Conservation (phyloP, 2,113 vertebrate species). For the Peromyscus leucopus region DNA sequence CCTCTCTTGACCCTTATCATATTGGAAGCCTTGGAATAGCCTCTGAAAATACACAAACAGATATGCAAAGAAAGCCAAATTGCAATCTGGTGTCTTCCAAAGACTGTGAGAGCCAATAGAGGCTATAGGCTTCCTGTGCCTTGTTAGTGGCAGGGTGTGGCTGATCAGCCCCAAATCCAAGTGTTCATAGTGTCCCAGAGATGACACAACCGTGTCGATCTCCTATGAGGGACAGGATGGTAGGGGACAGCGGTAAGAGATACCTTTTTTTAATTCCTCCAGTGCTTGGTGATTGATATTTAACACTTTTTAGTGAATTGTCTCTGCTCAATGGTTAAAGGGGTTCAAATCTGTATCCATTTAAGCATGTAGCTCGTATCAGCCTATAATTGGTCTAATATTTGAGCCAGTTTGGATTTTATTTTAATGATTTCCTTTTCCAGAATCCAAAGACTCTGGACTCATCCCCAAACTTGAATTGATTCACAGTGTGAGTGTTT, state of each 20-base stretch:
- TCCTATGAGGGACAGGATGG: neutral
- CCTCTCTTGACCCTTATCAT: neutral
- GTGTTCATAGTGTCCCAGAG: neutral
- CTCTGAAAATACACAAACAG: slow-evolving; percentile 62
- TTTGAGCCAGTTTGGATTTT: slow-evolving; percentile 81
- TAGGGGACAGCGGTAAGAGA: neutral
- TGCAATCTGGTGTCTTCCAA: slow-evolving; percentile 56
- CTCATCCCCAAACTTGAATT: slow-evolving; percentile 84
- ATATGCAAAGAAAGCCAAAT: slow-evolving; percentile 48
- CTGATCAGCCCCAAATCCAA: neutral
- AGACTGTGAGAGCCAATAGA: slow-evolving; percentile 14
- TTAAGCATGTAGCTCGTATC: slow-evolving; percentile 83
- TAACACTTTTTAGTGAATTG: slow-evolving; percentile 76
- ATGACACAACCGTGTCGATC: neutral
- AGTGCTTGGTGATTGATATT: slow-evolving; percentile 45
- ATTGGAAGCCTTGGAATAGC: slow-evolving; percentile 49
- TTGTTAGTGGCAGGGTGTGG: slow-evolving; percentile 55
- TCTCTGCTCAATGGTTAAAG: slow-evolving; percentile 72
- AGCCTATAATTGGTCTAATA: slow-evolving; percentile 83
- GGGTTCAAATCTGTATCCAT: slow-evolving; percentile 80
- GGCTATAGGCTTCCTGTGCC: neutral
- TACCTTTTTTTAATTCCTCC: slow-evolving; percentile 60
- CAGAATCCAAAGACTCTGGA: slow-evolving; percentile 80
- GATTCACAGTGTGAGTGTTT: slow-evolving; percentile 84
- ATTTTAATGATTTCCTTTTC: slow-evolving; percentile 81